Evolutionary conservation across 2,113 vertebrate species (phyloP).

Genomic region (Cynoglossus semilaevis): DNA sequence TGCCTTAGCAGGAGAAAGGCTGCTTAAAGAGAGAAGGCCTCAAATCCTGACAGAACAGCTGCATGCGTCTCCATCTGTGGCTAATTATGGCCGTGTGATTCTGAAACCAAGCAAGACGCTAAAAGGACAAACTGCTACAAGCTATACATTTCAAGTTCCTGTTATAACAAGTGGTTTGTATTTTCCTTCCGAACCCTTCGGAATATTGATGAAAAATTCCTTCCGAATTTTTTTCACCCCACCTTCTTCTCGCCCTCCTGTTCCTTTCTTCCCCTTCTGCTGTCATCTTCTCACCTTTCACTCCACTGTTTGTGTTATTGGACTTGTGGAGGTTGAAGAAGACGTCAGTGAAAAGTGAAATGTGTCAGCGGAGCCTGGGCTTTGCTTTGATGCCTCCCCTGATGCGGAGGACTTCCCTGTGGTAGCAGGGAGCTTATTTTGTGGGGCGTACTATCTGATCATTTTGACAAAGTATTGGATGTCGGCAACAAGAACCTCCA

Average conservation of each 20-base stretch:
- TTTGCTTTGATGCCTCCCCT: slow-evolving; percentile 54
- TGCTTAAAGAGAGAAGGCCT: slow-evolving; percentile 24
- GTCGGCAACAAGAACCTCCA: slow-evolving; percentile 70
- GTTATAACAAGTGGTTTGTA: slow-evolving; percentile 82
- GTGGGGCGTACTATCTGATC: slow-evolving; percentile 40
- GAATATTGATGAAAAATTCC: slow-evolving; percentile 68
- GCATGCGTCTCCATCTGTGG: slow-evolving; percentile 74
- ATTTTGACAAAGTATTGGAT: slow-evolving; percentile 72
- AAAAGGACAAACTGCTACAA: slow-evolving; percentile 76
- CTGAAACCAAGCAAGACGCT: slow-evolving; percentile 75
- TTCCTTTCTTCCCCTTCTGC: background rate
- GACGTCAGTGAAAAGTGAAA: slow-evolving; percentile 63
- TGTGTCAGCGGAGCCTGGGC: slow-evolving; percentile 58
- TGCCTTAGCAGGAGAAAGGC: slow-evolving; percentile 46
- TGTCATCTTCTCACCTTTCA: slow-evolving; percentile 65
- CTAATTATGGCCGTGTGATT: slow-evolving; percentile 75
- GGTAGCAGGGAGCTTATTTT: slow-evolving; percentile 41
- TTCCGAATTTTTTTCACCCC: slow-evolving; percentile 42
- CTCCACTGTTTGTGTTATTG: slow-evolving; percentile 66
- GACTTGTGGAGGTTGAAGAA: slow-evolving; percentile 51
- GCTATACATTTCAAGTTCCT: slow-evolving; percentile 81
- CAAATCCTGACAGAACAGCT: slow-evolving; percentile 61
- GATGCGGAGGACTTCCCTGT: slow-evolving; percentile 16
- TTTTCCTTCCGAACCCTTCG: slow-evolving; percentile 66
- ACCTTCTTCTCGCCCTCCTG: background rate